Evolutionary conservation across 2,797 vertebrate species (phyloP), one percentile per base, ranked within the genome.

Genomic region (Ambastaia sidthimunki): DNA sequence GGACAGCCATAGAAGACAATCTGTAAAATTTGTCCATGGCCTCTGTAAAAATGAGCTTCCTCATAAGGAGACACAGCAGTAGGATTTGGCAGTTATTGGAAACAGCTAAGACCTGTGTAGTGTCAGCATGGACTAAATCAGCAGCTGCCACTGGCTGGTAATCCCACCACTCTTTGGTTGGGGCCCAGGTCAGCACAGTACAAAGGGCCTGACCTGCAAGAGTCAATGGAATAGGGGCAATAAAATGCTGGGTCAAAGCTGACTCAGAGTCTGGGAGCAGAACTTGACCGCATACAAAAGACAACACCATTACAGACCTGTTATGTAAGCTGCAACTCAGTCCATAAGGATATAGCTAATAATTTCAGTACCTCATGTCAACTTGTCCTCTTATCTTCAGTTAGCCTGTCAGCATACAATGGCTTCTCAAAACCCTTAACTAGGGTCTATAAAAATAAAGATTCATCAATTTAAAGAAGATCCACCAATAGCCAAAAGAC

Each of bases 81-180:
- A 50, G 93, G 91, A 93, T 94, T 93, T 93, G 69, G 85, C 80
- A 77, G 71, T 90, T 91, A 91, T 91, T 88, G 86, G 88, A 93
- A 94, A 93, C 87, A 92, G 91, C 91, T 93, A 90, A 93, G 90
- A 88, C 87, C 90, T 89, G 87, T 83, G 86, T 88, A 88, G 65
- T 47, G 37, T 82, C 83, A 86, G 54, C 92, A 91, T 83, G 90
- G 87, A 83, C 88, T 90, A 90, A 77, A 92, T 90, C 88, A 90
- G 88, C 89, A 82, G 87, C 84, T 81, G 41, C 19, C 50, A 63
- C 57, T 60, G 48, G 41, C 31, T 44, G 15, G 84, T 91, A 90
- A 93, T 89, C 89, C 88, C 88, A 82, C 75, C 80, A 84, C 81
- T 78, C 78, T 89, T 90, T 86, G 85, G 70, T 81, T 81, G 84